phyloP scores from a whole-genome alignment of 2,113 vertebrate species.

The Rutilus rutilus region DNA sequence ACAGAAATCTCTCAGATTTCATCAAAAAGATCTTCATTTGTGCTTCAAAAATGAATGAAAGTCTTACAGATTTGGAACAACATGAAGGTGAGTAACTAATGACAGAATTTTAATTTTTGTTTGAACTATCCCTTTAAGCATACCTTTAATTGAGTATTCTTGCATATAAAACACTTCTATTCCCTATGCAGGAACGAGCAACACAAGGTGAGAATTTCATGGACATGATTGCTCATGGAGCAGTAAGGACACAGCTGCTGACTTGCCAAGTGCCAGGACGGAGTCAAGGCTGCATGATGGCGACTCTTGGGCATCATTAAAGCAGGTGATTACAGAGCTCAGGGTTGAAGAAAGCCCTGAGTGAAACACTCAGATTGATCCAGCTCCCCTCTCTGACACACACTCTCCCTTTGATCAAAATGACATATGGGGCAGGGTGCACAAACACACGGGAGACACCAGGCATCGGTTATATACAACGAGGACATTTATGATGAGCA shows the following conservation, averaged over 20 bases:
- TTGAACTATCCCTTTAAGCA: too few species aligned
- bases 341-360: slow-evolving; percentile 37
- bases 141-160: neutral
- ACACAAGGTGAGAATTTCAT: slow-evolving; percentile 30
- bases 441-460: slow-evolving; percentile 22
- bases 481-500: slow-evolving; percentile 26
- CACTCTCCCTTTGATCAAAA: slow-evolving; percentile 28
- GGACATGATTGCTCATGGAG: slow-evolving; percentile 11
- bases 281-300: slow-evolving; percentile 29
- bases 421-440: slow-evolving; percentile 36
- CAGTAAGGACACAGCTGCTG: slow-evolving; percentile 31
- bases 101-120: too few species aligned
- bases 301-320: slow-evolving; percentile 46
- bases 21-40: too few species aligned
- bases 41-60: too few species aligned
- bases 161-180: slow-evolving; percentile 1
- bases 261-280: slow-evolving; percentile 5
- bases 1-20: too few species aligned
- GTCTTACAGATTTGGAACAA: too few species aligned
- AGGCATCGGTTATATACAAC: slow-evolving; percentile 13
- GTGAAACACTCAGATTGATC: slow-evolving; percentile 38
- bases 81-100: too few species aligned
- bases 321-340: slow-evolving; percentile 45
- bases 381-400: neutral
- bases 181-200: neutral